Evolutionary conservation across 2,113 vertebrate species (phyloP), one percentile per base, ranked within the genome.

Genomic region (Fulica atra): DNA sequence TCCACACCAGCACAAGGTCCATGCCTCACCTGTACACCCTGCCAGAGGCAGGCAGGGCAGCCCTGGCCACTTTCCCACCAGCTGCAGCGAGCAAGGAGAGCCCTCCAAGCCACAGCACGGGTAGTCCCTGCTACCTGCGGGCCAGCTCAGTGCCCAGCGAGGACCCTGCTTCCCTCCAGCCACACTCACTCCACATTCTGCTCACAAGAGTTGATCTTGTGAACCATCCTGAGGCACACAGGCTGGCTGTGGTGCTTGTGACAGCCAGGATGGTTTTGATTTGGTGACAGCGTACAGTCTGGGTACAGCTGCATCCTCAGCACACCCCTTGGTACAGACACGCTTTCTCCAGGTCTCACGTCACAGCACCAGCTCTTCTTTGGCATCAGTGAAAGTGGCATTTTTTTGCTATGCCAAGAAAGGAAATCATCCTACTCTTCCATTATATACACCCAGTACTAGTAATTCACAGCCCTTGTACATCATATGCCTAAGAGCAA

Each of bases 361-460:
- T 5, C 66, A 61, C 63, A 80, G 38, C 57, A 31, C 57, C 46
- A 63, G 36, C 36, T 87, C 53, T 24, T 73, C 60, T 31, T 28
- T 20, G 33, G 56, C 68, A 57, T 24, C 70, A 29, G 13, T 53
- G 38, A 81, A 91, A 89, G 70, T 7, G 13, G 57, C 26, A 23
- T 82, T 83, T 44, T 71, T 59, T 64, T 61, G 8, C 56, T 19
- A 13, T 20, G 60, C 56, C 74, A 92, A 88, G 76, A 76, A 94
- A 82, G 23, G n/a, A 82, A 60, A 31, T 88, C 13, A 70, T 46
- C 63, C 88, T 89, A 83, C 21, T 65, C 50, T 78, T 66, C 28
- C 56, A 63, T 65, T 69, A 54, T 20, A 64, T 24, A 78, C 16
- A 66, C 40, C 44, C 54, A 73, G 15, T 18, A 69, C 12, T 23